These are phyloP conservation scores for Nasonia oneida DNA, from an alignment of 2,888 invertebrate genomes.

Conservation along the genomic window DNA sequence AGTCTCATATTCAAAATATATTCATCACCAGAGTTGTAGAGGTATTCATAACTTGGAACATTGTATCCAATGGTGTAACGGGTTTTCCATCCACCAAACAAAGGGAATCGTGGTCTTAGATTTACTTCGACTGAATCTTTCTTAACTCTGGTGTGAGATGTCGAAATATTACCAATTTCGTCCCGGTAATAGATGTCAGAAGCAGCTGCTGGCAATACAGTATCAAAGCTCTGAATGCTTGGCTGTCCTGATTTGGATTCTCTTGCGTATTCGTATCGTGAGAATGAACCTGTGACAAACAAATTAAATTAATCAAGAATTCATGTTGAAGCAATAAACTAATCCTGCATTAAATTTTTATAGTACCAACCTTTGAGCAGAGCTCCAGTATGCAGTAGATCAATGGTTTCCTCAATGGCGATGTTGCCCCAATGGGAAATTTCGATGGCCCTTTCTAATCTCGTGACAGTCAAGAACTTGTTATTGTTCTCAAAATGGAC, in stretches of 20 bases:
- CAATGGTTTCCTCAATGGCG: conserved; percentile 96
- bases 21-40: conserved; percentile 89
- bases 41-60: conserved; percentile 97
- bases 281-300: conserved; percentile 87
- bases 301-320: conserved; percentile 12
- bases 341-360: neutral
- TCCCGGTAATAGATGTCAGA: conserved; percentile 98
- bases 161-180: conserved; percentile 99
- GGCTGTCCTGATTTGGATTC: conserved; percentile 93
- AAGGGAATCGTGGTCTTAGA: conserved; percentile 96
- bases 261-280: conserved; percentile 97
- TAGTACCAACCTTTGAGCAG: conserved; percentile 83
- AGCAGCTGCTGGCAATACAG: conserved; percentile 91
- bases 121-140: conserved; percentile 97
- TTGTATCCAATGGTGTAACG: conserved; percentile 98
- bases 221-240: conserved; percentile 95
- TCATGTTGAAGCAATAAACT: neutral
- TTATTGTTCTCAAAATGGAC: conserved; percentile 98
- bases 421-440: conserved; percentile 99
- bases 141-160: conserved; percentile 92
- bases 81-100: conserved; percentile 99
- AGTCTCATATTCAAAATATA: conserved; percentile 95
- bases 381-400: conserved; percentile 96
- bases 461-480: conserved; percentile 96
- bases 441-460: conserved; percentile 92